phyloP scores from a whole-genome alignment of 2,797 vertebrate species.

The Scolopax rusticola region DNA sequence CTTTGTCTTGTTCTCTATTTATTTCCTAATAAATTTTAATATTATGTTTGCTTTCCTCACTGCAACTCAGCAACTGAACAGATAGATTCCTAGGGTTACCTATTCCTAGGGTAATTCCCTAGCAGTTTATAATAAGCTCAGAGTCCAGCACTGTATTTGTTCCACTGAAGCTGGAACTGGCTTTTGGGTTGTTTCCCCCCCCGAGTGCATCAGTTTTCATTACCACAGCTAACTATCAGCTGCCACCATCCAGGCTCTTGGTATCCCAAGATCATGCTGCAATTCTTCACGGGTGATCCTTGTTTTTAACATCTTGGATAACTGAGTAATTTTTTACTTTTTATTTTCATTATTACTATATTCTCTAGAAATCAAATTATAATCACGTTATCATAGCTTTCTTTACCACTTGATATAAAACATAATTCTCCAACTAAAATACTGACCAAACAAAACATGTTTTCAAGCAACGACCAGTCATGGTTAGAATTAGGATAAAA shows the following conservation, averaged over 20 bases:
- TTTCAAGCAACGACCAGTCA: not conserved
- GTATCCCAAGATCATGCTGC: not conserved
- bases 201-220: not conserved
- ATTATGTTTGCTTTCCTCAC: not conserved
- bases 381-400: not conserved
- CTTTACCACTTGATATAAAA: not conserved
- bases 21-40: not conserved
- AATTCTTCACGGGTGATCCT: not conserved
- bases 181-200: not conserved
- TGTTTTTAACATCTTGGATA: not conserved
- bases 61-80: not conserved
- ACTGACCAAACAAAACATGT: not conserved
- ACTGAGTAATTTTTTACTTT: not conserved
- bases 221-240: too few species aligned
- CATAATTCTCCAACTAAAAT: not conserved
- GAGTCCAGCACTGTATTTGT: not conserved
- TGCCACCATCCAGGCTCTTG: not conserved
- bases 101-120: not conserved
- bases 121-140: not conserved
- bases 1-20: not conserved
- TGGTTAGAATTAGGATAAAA: not conserved
- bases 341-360: not conserved
- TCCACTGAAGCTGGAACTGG: not conserved
- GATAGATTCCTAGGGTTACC: not conserved
- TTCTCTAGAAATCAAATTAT: not conserved